Percentiles rank a stretch among this genome's conserved stretches.
Conservation (phyloP, 2,888 invertebrate species). For the Altica lythri region DNA sequence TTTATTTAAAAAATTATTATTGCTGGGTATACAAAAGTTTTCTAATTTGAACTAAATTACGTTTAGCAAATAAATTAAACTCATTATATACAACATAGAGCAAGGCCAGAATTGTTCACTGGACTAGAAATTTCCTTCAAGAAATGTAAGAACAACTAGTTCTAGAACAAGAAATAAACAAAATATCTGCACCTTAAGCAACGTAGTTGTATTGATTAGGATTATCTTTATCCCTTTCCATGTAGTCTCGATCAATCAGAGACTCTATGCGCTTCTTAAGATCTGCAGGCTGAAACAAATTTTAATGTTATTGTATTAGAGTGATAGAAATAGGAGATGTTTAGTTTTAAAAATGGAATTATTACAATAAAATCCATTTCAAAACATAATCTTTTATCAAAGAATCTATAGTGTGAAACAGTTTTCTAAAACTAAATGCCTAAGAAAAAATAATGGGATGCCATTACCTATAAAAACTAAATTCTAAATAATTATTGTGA, state of each 20-base stretch:
- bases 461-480: no score
- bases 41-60: not conserved
- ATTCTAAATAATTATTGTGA: no score
- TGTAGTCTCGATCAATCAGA: slow-evolving; percentile 98
- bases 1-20: no score
- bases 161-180: slow-evolving; percentile 29
- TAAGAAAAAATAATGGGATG: no score
- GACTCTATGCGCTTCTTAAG: slow-evolving; percentile 98
- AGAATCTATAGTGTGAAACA: no score
- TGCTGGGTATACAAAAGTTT: no score
- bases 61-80: slow-evolving; percentile 15
- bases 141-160: slow-evolving; percentile 26
- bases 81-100: slow-evolving; percentile 37
- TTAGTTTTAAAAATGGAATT: no score
- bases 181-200: slow-evolving; percentile 71
- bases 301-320: no score
- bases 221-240: slow-evolving; percentile 98
- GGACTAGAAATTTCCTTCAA: slow-evolving; percentile 39
- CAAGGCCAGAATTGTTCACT: slow-evolving; percentile 37
- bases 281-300: slow-evolving; percentile 82
- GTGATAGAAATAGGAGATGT: no score
- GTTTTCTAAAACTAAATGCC: no score
- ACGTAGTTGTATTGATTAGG: slow-evolving; percentile 99
- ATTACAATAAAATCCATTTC: no score
- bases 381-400: no score